Conservation (phyloP, 2,888 invertebrate species). For the Callyntrura sp. region DNA sequence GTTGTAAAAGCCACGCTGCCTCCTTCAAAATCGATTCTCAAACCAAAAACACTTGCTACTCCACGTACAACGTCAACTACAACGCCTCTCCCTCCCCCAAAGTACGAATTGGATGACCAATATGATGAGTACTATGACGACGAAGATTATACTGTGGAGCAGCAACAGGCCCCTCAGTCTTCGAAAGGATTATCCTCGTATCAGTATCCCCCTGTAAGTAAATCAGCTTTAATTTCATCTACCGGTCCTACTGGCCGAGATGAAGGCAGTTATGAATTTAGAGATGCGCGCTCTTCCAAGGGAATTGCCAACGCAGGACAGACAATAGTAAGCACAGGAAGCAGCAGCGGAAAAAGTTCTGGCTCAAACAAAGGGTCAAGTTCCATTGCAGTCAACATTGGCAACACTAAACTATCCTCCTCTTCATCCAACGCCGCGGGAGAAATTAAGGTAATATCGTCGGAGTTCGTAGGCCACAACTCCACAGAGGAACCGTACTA, state of each 20-base stretch:
- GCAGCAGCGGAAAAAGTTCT: conserved; percentile 50
- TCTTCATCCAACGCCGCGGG: conserved; percentile 91
- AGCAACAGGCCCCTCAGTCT: conserved; percentile 25
- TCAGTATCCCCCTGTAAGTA: conserved; percentile 47
- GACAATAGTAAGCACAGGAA: conserved; percentile 15
- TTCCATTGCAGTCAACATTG: conserved; percentile 57
- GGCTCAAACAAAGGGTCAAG: conserved; percentile 53
- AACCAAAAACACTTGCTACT: conserved; percentile 51
- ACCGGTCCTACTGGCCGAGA: conserved; percentile 18
- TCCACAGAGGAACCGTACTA: conserved; percentile 85
- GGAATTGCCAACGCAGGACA: conserved; percentile 62
- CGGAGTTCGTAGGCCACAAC: conserved; percentile 85
- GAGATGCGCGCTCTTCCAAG: conserved; percentile 76
- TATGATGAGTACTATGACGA: conserved; percentile 83
- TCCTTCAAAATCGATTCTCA: conserved; percentile 60
- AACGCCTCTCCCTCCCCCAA: conserved; percentile 61
- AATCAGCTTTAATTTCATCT: conserved; percentile 48
- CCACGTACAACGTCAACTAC: conserved; percentile 56
- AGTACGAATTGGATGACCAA: conserved; percentile 77
- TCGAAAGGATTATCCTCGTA: conserved; percentile 21
- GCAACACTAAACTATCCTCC: conserved; percentile 43
- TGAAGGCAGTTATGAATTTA: conserved; percentile 72
- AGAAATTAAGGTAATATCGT: conserved; percentile 88
- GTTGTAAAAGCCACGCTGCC: conserved; percentile 65
- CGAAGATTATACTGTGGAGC: conserved; percentile 62